Percentiles rank a stretch among this genome's conserved stretches.
Evolutionary conservation across 2,113 vertebrate species (phyloP).

Genomic region (Lophochroa leadbeateri): DNA sequence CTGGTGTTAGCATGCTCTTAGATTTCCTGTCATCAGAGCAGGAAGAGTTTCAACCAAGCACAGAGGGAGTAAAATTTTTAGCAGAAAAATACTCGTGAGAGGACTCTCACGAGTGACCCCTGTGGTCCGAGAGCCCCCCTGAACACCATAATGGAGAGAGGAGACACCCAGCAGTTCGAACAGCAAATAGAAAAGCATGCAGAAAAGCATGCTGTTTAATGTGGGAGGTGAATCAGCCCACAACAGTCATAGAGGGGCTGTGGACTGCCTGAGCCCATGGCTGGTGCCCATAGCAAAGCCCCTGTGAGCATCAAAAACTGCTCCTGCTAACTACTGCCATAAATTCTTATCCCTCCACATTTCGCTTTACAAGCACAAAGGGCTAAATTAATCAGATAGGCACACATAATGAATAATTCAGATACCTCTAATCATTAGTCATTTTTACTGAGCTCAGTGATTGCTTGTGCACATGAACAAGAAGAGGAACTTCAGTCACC

Average conservation of each 20-base stretch:
- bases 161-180: background rate
- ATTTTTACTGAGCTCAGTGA: background rate
- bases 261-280: background rate
- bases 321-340: background rate
- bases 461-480: background rate
- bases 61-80: background rate
- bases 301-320: background rate
- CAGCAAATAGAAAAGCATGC: background rate
- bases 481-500: background rate
- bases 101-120: background rate
- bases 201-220: background rate
- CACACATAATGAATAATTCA: background rate
- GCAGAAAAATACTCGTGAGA: background rate
- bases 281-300: background rate
- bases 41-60: background rate
- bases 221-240: background rate
- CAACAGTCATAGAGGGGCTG: background rate
- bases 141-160: background rate
- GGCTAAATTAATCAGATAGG: background rate
- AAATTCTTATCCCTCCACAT: background rate
- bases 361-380: background rate
- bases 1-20: background rate
- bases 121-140: background rate
- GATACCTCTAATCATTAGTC: background rate
- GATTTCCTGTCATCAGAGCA: background rate